These are phyloP conservation scores for Meles meles DNA, from an alignment of 2,113 vertebrate genomes.

Conservation along the genomic window DNA sequence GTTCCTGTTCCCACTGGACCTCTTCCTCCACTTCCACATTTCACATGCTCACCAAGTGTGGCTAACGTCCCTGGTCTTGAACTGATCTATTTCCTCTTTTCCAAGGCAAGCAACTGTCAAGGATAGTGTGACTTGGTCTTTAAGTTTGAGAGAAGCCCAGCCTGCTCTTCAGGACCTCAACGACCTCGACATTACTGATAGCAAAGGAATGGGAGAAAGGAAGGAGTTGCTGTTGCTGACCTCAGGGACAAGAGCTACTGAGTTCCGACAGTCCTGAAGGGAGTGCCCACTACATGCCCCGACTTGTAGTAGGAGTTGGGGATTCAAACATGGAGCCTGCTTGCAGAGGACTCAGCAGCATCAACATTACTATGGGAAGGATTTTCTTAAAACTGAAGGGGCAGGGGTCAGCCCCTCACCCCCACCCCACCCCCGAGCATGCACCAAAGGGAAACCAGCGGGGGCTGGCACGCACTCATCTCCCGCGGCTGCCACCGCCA, in stretches of 20 bases:
- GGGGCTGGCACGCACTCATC: constrained; percentile 1
- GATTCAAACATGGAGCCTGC: not conserved
- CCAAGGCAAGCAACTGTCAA: not conserved
- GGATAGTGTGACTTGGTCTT: not conserved
- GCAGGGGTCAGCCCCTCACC: not conserved
- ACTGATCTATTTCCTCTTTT: not conserved
- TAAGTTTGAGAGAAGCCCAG: not conserved
- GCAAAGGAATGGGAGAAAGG: not conserved
- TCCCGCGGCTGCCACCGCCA: not conserved
- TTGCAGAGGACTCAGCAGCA: not conserved
- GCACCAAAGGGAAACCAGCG: not conserved
- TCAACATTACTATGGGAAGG: not conserved
- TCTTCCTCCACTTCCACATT: not conserved
- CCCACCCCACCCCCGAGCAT: not conserved
- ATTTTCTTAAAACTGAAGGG: not conserved
- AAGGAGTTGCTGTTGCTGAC: not conserved
- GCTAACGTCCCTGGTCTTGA: not conserved
- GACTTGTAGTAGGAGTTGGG: not conserved
- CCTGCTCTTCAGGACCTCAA: not conserved
- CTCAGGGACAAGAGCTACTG: not conserved
- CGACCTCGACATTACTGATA: not conserved
- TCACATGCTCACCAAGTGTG: not conserved
- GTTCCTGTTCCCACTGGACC: not conserved
- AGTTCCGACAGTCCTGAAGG: fast-evolving
- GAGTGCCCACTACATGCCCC: not conserved